Evolutionary conservation across 2,797 vertebrate genomes (phyloP).

Genomic region (Malacoctenus gilli): DNA sequence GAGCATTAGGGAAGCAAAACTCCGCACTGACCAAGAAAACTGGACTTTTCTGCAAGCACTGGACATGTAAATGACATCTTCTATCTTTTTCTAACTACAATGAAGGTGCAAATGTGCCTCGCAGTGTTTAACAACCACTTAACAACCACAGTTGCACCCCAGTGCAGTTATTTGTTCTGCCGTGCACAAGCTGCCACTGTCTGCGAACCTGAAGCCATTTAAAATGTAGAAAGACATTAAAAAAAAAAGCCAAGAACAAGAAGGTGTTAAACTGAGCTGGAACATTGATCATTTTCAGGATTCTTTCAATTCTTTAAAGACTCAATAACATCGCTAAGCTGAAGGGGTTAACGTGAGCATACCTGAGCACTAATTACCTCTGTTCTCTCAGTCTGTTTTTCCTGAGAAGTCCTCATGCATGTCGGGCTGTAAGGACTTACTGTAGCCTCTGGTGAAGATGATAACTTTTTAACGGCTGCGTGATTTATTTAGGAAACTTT

Average conservation of each 20-base stretch:
- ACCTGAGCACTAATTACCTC: slow-evolving; percentile 39
- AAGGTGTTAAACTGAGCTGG: not conserved
- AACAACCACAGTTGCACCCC: too few relatives aligned
- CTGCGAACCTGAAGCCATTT: slow-evolving; percentile 1
- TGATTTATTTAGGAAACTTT: slow-evolving; percentile 38
- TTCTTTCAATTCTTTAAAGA: not conserved
- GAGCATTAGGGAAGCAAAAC: not conserved
- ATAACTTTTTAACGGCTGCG: slow-evolving; percentile 32
- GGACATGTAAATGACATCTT: slow-evolving; percentile 3
- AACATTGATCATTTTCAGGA: too few relatives aligned
- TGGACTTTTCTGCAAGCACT: not conserved
- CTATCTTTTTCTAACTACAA: not conserved
- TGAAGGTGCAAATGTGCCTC: slow-evolving; percentile 4
- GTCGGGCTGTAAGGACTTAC: slow-evolving; percentile 22
- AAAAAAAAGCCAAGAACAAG: slow-evolving; percentile 8
- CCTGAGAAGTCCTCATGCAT: slow-evolving; percentile 26
- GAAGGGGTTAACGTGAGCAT: slow-evolving; percentile 38
- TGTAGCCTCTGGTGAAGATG: slow-evolving; percentile 13
- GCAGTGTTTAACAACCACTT: too few relatives aligned
- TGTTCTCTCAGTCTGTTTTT: slow-evolving; percentile 18
- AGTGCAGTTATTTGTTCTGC: too few relatives aligned
- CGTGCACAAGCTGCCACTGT: slow-evolving; percentile 7
- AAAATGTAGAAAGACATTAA: slow-evolving; percentile 11
- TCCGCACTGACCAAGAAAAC: not conserved
- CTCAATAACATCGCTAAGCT: slow-evolving; percentile 6